Evolutionary conservation across 2,113 vertebrate species (phyloP).

Genomic region (Holacanthus passer): DNA sequence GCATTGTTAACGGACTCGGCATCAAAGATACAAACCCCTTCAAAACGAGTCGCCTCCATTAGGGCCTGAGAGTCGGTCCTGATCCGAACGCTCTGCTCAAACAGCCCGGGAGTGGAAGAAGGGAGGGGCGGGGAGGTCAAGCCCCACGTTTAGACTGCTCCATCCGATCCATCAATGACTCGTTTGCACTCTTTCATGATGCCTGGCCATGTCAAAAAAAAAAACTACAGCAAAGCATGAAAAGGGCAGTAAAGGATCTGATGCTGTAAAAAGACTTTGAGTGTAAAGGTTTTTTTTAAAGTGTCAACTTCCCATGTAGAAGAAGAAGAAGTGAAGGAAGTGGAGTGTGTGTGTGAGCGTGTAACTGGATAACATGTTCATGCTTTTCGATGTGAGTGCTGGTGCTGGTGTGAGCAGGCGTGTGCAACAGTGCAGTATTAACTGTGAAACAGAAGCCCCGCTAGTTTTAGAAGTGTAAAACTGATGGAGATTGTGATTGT

Average conservation of each 20-base stretch:
- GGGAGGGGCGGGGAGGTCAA: conserved; percentile 52
- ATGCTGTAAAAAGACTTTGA: conserved; percentile 61
- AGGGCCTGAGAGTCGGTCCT: conserved; percentile 65
- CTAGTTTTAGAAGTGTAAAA: conserved; percentile 27
- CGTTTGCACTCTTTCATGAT: conserved; percentile 73
- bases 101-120: conserved; percentile 51
- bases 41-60: conserved; percentile 75
- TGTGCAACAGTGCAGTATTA: not conserved
- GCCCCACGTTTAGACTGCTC: conserved; percentile 65
- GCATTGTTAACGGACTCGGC: conserved; percentile 78
- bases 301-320: conserved; percentile 7
- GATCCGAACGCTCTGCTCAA: conserved; percentile 66
- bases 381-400: conserved; percentile 14
- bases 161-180: conserved; percentile 79
- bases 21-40: conserved; percentile 77
- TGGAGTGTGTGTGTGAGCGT: not conserved
- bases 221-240: conserved; percentile 12
- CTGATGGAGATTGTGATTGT: not conserved
- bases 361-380: conserved; percentile 17
- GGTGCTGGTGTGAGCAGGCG: conserved; percentile 3
- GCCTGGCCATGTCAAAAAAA: conserved; percentile 31
- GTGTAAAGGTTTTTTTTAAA: conserved; percentile 45
- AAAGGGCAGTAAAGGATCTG: conserved; percentile 54
- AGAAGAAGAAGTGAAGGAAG: conserved; percentile 21
- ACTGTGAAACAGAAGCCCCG: conserved; percentile 2